phyloP scores from a whole-genome alignment of 2,113 vertebrate genomes.

The Chunga burmeisteri region DNA sequence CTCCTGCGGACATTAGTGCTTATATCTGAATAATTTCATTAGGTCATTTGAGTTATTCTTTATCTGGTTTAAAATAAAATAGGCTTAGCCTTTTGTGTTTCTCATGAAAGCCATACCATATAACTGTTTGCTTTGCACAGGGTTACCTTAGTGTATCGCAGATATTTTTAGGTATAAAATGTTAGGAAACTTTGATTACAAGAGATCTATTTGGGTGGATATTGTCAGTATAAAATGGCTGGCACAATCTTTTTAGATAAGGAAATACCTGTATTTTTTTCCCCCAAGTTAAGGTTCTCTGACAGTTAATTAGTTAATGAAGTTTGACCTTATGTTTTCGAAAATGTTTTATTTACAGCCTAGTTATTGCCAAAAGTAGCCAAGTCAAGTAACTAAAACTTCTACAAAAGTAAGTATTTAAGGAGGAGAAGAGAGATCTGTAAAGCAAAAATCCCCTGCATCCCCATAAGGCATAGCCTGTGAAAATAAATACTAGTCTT shows the following conservation, averaged over 20 bases:
- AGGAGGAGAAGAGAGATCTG: not conserved
- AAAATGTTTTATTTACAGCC: not conserved
- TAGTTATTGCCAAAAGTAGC: not conserved
- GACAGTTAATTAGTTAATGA: not conserved
- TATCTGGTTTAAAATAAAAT: slow-evolving; percentile 2
- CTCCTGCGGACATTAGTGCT: slow-evolving; percentile 36
- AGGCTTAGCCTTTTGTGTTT: not conserved
- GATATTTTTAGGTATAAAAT: not conserved
- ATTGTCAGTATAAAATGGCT: slow-evolving; percentile 35
- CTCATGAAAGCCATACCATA: not conserved
- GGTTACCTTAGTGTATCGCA: not conserved
- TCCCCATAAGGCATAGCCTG: not conserved
- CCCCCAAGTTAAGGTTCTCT: not conserved
- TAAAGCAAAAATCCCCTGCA: not conserved
- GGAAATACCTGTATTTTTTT: not conserved
- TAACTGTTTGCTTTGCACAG: not conserved
- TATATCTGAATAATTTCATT: slow-evolving; percentile 5
- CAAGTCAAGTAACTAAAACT: slow-evolving; percentile 24
- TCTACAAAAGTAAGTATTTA: not conserved
- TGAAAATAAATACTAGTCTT: slow-evolving; percentile 38
- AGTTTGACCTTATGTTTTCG: not conserved
- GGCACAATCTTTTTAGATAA: not conserved
- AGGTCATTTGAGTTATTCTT: not conserved
- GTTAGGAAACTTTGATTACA: not conserved
- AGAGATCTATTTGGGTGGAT: not conserved